Conservation (phyloP, 2,113 vertebrate species). For the Mormyrus iriodes region DNA sequence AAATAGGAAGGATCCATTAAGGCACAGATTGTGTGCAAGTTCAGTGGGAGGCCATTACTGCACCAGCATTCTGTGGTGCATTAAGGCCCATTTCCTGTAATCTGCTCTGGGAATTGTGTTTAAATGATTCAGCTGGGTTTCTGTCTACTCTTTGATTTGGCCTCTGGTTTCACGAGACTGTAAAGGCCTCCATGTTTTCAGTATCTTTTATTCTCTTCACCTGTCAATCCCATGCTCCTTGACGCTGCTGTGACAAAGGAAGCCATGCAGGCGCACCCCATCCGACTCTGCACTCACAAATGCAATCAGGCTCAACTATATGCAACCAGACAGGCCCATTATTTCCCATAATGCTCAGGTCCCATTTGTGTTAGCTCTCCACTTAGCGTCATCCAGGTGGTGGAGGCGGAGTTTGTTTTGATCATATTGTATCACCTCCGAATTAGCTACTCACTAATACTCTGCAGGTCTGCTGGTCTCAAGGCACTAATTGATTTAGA, state of each 20-base stretch:
- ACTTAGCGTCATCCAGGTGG: background rate
- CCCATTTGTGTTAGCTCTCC: background rate
- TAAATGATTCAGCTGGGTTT: conserved; percentile 3
- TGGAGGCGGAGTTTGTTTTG: background rate
- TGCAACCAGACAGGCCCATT: background rate
- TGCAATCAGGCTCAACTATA: background rate
- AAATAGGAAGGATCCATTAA: background rate
- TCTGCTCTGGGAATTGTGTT: conserved; percentile 14
- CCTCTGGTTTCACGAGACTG: background rate
- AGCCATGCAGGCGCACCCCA: background rate
- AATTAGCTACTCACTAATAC: background rate
- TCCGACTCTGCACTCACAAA: conserved; percentile 12
- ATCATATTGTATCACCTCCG: background rate
- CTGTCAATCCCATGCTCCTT: background rate
- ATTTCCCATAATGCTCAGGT: background rate
- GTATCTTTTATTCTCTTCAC: background rate
- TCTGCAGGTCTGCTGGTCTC: background rate
- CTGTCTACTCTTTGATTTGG: conserved; percentile 1
- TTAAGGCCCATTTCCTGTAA: conserved; percentile 4
- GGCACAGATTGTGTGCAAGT: background rate
- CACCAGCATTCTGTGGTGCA: background rate
- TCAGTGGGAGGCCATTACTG: conserved; percentile 8
- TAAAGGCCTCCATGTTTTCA: background rate
- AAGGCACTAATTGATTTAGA: background rate
- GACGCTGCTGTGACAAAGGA: conserved; percentile 17